These are phyloP conservation scores for Rutilus rutilus DNA, from an alignment of 2,113 vertebrate genomes.

Conservation along the genomic window DNA sequence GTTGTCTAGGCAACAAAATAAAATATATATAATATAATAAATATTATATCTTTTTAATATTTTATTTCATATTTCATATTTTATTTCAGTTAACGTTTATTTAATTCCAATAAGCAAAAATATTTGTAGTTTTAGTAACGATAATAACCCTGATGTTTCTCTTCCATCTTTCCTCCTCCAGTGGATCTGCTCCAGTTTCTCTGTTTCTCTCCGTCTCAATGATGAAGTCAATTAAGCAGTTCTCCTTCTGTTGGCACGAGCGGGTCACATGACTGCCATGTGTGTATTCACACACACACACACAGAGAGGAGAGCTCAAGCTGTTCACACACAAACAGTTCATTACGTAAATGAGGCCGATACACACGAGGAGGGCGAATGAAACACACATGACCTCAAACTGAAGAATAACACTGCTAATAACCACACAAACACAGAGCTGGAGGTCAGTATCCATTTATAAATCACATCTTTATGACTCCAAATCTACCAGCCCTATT, in stretches of 20 bases:
- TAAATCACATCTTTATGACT: neutral
- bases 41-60: no score
- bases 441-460: neutral
- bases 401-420: neutral
- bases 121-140: no score
- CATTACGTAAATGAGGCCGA: constrained; percentile 35
- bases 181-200: neutral
- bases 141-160: no score
- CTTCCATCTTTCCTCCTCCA: neutral
- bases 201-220: constrained; percentile 31
- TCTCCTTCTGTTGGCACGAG: constrained; percentile 68
- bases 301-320: constrained; percentile 63
- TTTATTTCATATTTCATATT: no score
- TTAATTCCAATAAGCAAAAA: no score
- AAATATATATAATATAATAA: no score
- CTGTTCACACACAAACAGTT: constrained; percentile 64
- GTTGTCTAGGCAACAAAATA: no score
- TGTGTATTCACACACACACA: constrained; percentile 68
- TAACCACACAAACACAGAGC: neutral
- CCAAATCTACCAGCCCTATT: neutral
- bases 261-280: constrained; percentile 69
- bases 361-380: neutral
- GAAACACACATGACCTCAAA: neutral
- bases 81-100: no score
- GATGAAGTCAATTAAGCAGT: constrained; percentile 82